Evolutionary conservation across 2,888 invertebrate genomes (phyloP).

Genomic region (Stenurella melanura): DNA sequence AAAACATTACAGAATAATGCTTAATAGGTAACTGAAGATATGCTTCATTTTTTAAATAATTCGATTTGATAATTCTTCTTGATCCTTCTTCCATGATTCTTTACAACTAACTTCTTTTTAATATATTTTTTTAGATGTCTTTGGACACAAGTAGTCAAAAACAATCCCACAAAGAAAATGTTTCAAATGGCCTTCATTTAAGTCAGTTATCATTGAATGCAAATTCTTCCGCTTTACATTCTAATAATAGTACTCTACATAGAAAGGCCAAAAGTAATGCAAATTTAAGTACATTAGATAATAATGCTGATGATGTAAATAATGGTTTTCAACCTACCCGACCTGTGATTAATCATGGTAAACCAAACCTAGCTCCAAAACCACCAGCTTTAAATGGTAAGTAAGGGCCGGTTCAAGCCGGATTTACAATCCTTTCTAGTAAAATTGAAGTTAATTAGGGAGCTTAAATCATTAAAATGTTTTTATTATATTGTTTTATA

Average conservation of each 20-base stretch:
- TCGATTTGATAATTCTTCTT: no score
- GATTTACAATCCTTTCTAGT: no score
- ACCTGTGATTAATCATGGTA: constrained; percentile 80
- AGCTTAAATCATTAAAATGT: no score
- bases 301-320: constrained; percentile 52
- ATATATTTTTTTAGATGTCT: constrained; percentile 51
- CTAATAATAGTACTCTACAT: constrained; percentile 68
- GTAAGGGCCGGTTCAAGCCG: no score
- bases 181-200: constrained; percentile 56
- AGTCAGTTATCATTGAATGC: constrained; percentile 55
- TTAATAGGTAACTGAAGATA: no score
- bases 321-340: constrained; percentile 63
- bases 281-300: constrained; percentile 66
- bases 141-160: constrained; percentile 45
- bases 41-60: no score
- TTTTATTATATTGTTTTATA: no score
- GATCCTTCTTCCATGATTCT: no score
- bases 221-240: constrained; percentile 51
- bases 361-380: constrained; percentile 89
- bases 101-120: no score
- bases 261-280: constrained; percentile 71
- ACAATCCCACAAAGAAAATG: constrained; percentile 49
- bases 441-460: no score
- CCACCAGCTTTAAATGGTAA: constrained; percentile 79
- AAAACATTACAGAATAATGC: no score